Evolutionary conservation across 1,140 invertebrate genomes (phyloP).

Genomic region (Euwallacea fornicatus): DNA sequence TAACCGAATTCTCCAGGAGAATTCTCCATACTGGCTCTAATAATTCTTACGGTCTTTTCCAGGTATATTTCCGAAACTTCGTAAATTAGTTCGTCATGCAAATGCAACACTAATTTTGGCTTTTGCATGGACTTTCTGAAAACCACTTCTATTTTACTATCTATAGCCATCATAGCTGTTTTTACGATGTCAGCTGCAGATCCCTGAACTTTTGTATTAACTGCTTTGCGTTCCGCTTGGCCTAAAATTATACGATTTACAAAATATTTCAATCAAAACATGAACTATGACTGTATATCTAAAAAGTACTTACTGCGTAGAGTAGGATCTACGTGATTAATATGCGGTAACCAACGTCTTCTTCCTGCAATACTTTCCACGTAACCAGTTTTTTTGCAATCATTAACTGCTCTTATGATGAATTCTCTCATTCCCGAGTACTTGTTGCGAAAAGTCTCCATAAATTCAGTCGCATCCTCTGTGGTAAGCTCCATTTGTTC

Average conservation of each 20-base stretch:
- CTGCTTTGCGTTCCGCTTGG: constrained; percentile 91
- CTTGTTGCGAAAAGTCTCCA: constrained; percentile 78
- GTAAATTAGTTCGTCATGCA: constrained; percentile 96
- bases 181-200: constrained; percentile 95
- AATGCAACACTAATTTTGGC: constrained; percentile 76
- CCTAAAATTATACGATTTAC: constrained; percentile 53
- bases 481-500: constrained; percentile 80
- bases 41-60: constrained; percentile 62
- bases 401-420: constrained; percentile 65
- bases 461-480: constrained; percentile 77
- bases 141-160: constrained; percentile 57
- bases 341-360: constrained; percentile 76
- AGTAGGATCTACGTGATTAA: constrained; percentile 65
- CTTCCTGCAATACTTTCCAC: constrained; percentile 82
- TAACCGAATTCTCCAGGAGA: constrained; percentile 72
- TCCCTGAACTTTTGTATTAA: constrained; percentile 94
- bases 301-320: constrained; percentile 59
- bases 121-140: constrained; percentile 50
- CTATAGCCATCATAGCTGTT: constrained; percentile 81
- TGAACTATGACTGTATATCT: not conserved
- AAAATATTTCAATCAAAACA: not conserved
- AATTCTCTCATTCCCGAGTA: constrained; percentile 77
- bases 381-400: constrained; percentile 73
- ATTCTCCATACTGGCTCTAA: constrained; percentile 81
- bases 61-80: constrained; percentile 74